These are phyloP conservation scores for Melipona beecheii DNA, from an alignment of 2,888 invertebrate genomes.

Conservation along the genomic window DNA sequence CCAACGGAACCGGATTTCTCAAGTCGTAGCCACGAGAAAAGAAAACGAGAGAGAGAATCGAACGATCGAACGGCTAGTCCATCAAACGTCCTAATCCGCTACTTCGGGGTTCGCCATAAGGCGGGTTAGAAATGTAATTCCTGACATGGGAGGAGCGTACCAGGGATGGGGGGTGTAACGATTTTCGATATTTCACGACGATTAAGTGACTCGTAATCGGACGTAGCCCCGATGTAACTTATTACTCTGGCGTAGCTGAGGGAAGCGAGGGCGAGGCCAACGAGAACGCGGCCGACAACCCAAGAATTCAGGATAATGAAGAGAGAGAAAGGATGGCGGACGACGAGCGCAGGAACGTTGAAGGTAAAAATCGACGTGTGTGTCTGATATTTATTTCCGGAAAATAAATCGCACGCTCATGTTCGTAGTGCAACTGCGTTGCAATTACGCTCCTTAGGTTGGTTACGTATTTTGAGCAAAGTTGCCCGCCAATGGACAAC, in stretches of 20 bases:
- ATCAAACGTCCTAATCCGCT: not conserved
- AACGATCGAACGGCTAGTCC: no score
- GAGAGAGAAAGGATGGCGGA: not conserved
- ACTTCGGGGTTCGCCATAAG: not conserved
- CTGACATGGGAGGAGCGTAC: constrained; percentile 31
- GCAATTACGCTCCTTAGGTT: not conserved
- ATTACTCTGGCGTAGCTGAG: constrained; percentile 37
- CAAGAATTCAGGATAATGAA: constrained; percentile 33
- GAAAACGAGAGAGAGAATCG: no score
- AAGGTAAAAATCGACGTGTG: constrained; percentile 16
- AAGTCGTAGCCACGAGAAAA: no score
- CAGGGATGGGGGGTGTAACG: constrained; percentile 36
- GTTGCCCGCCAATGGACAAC: not conserved
- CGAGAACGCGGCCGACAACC: constrained; percentile 13
- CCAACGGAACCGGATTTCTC: no score
- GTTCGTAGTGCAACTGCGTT: not conserved
- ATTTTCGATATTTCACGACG: constrained; percentile 57
- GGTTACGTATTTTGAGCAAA: not conserved
- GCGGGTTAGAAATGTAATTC: constrained; percentile 19
- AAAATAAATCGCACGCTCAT: not conserved
- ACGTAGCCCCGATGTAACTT: constrained; percentile 42
- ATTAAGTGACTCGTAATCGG: constrained; percentile 58
- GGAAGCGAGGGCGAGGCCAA: constrained; percentile 30
- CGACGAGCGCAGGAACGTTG: not conserved
- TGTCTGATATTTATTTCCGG: not conserved